phyloP scores from a whole-genome alignment of 2,113 vertebrate species.

The Phaethon lepturus region DNA sequence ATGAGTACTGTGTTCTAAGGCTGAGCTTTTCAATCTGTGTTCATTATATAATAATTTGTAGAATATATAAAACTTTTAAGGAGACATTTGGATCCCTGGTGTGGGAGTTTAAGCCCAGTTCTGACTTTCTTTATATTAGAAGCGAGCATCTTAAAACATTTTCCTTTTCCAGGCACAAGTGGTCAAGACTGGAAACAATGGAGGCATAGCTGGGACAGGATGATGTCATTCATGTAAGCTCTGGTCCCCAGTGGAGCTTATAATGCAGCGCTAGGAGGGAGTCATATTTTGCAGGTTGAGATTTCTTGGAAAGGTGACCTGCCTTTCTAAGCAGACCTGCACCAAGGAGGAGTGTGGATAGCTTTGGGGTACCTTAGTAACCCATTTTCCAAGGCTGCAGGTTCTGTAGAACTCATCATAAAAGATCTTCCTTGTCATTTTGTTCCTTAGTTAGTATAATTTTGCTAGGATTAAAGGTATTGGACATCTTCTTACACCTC shows the following conservation, averaged over 20 bases:
- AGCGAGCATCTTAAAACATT: not conserved
- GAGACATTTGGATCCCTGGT: not conserved
- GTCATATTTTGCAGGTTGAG: not conserved
- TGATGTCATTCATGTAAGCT: not conserved
- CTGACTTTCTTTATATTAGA: not conserved
- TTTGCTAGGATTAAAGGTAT: not conserved
- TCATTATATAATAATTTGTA: not conserved
- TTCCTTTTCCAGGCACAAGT: not conserved
- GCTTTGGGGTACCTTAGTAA: not conserved
- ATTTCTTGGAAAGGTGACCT: not conserved
- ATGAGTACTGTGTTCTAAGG: not conserved
- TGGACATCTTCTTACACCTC: not conserved
- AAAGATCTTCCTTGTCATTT: not conserved
- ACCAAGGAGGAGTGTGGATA: not conserved
- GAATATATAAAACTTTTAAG: not conserved
- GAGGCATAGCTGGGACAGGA: not conserved
- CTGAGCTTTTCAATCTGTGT: not conserved
- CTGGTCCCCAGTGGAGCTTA: not conserved
- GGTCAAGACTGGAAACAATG: not conserved
- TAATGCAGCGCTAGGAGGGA: not conserved
- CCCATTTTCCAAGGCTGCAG: not conserved
- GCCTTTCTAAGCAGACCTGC: not conserved
- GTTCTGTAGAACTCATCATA: not conserved
- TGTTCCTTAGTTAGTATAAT: not conserved
- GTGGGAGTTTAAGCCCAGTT: not conserved